Conservation (phyloP, 2,888 invertebrate species). For the Caenorhabditis imperialis region DNA sequence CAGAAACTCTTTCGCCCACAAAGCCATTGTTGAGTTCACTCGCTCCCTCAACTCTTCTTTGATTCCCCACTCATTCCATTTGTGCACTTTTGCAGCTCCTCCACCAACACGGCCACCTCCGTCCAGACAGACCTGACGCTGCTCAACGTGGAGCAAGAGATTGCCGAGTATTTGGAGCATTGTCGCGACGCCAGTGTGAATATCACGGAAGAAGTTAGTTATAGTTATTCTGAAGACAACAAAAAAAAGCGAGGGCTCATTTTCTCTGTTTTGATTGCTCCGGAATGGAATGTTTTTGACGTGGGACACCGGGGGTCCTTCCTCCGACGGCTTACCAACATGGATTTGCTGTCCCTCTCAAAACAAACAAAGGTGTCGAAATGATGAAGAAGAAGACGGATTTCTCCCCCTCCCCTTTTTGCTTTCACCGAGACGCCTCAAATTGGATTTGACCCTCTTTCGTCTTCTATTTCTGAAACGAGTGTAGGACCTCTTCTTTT, state of each 20-base stretch:
- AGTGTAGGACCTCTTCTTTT: not conserved
- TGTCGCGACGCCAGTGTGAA: slow-evolving; percentile 48
- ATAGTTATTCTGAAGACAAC: no score
- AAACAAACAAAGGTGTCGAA: slow-evolving; percentile 49
- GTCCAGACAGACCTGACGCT: slow-evolving; percentile 65
- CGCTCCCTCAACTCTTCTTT: not conserved
- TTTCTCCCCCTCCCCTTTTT: no score
- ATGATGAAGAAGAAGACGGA: slow-evolving; percentile 24
- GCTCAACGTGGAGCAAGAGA: slow-evolving; percentile 60
- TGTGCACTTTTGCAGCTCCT: slow-evolving; percentile 39
- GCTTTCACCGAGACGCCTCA: no score
- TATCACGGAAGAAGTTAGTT: slow-evolving; percentile 57
- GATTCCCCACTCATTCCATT: not conserved
- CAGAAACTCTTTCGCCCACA: slow-evolving; percentile 10
- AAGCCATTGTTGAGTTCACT: slow-evolving; percentile 33
- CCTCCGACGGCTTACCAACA: no score
- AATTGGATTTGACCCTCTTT: slow-evolving; percentile 48
- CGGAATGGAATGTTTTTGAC: slow-evolving; percentile 7
- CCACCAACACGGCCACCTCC: slow-evolving; percentile 54
- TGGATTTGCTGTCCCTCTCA: slow-evolving; percentile 21
- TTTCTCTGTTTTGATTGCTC: no score
- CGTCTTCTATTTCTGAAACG: slow-evolving; percentile 4
- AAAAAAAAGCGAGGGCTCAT: no score
- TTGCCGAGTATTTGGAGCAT: slow-evolving; percentile 58
- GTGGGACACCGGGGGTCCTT: not conserved